Evolutionary conservation across 2,888 invertebrate species (phyloP).

Genomic region (Listrodromus nycthemerus): DNA sequence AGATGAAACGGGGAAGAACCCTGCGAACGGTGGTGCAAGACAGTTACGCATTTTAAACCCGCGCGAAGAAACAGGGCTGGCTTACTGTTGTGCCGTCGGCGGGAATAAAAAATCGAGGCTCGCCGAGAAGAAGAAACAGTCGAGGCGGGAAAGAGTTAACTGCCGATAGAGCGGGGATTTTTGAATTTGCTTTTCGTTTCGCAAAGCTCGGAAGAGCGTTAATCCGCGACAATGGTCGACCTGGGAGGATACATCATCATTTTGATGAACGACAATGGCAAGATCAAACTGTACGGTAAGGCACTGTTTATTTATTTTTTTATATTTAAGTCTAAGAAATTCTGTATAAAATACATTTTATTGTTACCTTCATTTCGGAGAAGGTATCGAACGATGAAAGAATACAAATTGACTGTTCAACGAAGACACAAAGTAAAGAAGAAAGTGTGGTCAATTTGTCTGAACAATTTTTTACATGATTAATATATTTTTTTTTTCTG

Average conservation of each 20-base stretch:
- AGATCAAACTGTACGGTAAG: conserved; percentile 96
- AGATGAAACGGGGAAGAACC: background rate
- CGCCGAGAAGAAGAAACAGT: background rate
- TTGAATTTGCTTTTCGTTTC: background rate
- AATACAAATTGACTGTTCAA: too few relatives aligned
- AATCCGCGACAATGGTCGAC: conserved; percentile 89
- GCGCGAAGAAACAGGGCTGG: conserved; percentile 20
- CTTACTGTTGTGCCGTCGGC: background rate
- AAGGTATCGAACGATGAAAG: too few relatives aligned
- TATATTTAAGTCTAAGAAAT: background rate
- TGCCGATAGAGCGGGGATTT: background rate
- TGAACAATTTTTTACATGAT: too few relatives aligned
- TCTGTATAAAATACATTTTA: background rate
- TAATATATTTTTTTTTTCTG: background rate
- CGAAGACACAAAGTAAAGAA: too few relatives aligned
- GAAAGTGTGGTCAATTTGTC: too few relatives aligned
- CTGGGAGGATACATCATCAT: conserved; percentile 98
- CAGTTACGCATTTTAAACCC: conserved; percentile 32
- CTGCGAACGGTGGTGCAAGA: conserved; percentile 8
- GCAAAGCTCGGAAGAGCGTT: conserved; percentile 2
- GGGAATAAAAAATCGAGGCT: background rate
- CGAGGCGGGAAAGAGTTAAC: background rate
- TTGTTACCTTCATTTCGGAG: too few relatives aligned
- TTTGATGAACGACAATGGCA: conserved; percentile 96
- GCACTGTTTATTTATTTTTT: conserved; percentile 46